phyloP scores from a whole-genome alignment of 2,888 invertebrate genomes.

The Cyaniris semiargus region DNA sequence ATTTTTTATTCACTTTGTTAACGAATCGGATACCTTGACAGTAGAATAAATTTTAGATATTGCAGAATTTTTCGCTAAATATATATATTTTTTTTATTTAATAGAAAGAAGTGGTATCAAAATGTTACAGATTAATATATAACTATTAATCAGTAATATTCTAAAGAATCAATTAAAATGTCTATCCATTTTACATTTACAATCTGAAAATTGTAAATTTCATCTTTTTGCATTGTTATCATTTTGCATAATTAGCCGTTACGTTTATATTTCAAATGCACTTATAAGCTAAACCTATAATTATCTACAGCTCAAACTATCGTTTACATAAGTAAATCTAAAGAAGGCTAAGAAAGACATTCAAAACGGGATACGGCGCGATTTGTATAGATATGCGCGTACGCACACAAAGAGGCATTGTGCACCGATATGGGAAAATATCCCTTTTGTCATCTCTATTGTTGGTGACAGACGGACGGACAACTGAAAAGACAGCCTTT shows the following conservation, averaged over 20 bases:
- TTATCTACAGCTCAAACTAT: slow-evolving; percentile 31
- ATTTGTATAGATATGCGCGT: slow-evolving; percentile 55
- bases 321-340: slow-evolving; percentile 41
- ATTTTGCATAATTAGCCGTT: not conserved
- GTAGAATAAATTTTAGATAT: not conserved
- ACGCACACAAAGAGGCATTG: slow-evolving; percentile 66
- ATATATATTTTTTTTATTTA: not conserved
- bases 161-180: no score
- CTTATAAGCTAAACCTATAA: slow-evolving; percentile 4
- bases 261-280: not conserved
- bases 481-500: slow-evolving; percentile 75
- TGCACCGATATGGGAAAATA: slow-evolving; percentile 76
- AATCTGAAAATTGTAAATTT: not conserved
- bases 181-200: not conserved
- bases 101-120: no score
- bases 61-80: not conserved
- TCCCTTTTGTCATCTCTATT: slow-evolving; percentile 74
- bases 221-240: not conserved
- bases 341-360: slow-evolving; percentile 51
- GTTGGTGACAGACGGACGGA: slow-evolving; percentile 73
- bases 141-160: no score
- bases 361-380: slow-evolving; percentile 51
- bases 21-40: not conserved
- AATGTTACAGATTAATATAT: no score
- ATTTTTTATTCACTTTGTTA: slow-evolving; percentile 24